Conservation (phyloP, 2,888 invertebrate species). For the Troides oblongomaculatus region DNA sequence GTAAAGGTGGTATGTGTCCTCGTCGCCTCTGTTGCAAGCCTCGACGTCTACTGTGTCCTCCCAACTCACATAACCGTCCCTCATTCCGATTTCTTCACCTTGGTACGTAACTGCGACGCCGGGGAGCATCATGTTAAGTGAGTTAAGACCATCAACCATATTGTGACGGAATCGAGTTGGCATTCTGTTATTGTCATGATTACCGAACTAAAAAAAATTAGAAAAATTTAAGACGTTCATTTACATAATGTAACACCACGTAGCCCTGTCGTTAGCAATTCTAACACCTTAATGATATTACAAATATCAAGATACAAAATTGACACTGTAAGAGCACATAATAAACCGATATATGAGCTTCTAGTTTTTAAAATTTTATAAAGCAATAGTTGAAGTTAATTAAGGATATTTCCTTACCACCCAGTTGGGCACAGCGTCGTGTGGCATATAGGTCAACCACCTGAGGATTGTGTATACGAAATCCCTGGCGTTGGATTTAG, state of each 20-base stretch:
- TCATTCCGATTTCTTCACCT: constrained; percentile 89
- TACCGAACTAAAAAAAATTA: constrained; percentile 78
- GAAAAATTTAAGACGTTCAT: background rate
- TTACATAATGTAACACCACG: no score
- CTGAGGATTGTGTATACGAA: constrained; percentile 72
- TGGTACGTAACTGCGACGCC: constrained; percentile 91
- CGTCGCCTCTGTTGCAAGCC: constrained; percentile 76
- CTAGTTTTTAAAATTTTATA: no score
- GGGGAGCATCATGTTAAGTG: constrained; percentile 85
- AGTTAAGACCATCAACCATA: constrained; percentile 84
- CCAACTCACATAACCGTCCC: constrained; percentile 79
- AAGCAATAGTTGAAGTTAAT: no score
- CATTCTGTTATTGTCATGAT: constrained; percentile 84
- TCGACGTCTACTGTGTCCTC: constrained; percentile 80
- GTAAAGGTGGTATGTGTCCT: constrained; percentile 72
- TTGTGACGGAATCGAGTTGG: constrained; percentile 82
- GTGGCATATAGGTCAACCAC: constrained; percentile 82
- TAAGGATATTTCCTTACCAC: constrained; percentile 68
- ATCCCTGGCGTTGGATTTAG: constrained; percentile 66
- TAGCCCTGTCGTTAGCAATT: no score
- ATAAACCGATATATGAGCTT: no score
- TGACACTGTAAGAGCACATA: no score
- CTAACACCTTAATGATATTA: no score
- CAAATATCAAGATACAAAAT: no score
- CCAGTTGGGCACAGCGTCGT: constrained; percentile 82